Evolutionary conservation across 2,797 vertebrate species (phyloP).

Genomic region (Cirrhinus molitorella): DNA sequence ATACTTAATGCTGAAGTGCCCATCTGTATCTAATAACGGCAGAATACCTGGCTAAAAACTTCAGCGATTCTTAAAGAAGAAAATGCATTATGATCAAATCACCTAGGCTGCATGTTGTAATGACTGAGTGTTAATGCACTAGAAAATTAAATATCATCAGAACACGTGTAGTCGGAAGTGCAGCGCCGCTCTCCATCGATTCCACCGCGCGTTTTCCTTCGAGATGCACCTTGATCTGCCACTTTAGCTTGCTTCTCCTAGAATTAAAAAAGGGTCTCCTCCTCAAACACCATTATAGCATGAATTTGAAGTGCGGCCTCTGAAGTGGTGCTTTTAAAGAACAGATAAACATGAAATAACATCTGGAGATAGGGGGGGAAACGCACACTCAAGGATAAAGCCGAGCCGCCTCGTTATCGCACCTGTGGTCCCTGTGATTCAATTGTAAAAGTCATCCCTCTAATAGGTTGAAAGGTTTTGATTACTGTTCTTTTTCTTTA

Average conservation of each 20-base stretch:
- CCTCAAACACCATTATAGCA: conserved; percentile 82
- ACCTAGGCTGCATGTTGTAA: conserved; percentile 83
- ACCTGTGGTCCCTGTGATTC: conserved; percentile 99
- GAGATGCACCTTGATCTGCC: conserved; percentile 86
- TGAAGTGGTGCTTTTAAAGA: conserved; percentile 85
- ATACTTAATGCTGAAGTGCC: conserved; percentile 89
- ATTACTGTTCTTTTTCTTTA: conserved; percentile 98
- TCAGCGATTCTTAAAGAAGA: conserved; percentile 87
- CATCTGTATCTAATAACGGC: conserved; percentile 89
- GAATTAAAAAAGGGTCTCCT: conserved; percentile 71
- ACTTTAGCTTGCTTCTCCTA: conserved; percentile 77
- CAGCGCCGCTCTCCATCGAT: conserved; percentile 82
- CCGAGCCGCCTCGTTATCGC: conserved; percentile 99
- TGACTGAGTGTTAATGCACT: conserved; percentile 89
- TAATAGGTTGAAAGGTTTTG: conserved; percentile 99
- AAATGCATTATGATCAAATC: conserved; percentile 88
- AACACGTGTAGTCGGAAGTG: conserved; percentile 87
- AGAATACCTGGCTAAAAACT: conserved; percentile 86
- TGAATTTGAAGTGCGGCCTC: conserved; percentile 79
- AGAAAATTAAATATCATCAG: conserved; percentile 88
- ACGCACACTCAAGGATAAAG: conserved; percentile 92
- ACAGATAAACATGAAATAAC: conserved; percentile 99
- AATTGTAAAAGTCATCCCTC: conserved; percentile 99
- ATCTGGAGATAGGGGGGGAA: conserved; percentile 84
- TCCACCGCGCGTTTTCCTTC: conserved; percentile 85